Conservation (phyloP, 2,797 vertebrate species). For the Parauchenoglanis punctatus region DNA sequence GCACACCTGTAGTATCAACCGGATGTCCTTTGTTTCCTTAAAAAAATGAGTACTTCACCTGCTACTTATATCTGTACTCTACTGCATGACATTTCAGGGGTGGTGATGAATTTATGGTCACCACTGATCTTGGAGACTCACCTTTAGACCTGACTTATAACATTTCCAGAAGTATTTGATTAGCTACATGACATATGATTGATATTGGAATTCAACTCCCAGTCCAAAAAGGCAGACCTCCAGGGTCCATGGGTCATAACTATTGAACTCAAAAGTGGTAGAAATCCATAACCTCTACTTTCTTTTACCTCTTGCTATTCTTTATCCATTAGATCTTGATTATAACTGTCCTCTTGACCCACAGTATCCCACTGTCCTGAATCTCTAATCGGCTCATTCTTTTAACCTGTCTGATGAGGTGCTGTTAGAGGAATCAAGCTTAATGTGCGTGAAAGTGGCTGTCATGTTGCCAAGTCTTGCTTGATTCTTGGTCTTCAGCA, state of each 20-base stretch:
- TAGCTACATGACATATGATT: not conserved
- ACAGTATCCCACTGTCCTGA: conserved; percentile 6
- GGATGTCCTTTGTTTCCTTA: not conserved
- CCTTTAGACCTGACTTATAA: not conserved
- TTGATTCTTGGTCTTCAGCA: not conserved
- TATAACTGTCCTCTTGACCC: conserved; percentile 36
- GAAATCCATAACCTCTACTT: not conserved
- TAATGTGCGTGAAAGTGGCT: conserved; percentile 31
- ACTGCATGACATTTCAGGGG: not conserved
- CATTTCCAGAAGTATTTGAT: not conserved
- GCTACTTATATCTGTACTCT: not conserved
- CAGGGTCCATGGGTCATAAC: conserved; percentile 2
- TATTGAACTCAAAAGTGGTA: not conserved
- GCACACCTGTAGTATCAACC: not conserved
- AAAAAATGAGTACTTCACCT: not conserved
- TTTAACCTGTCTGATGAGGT: conserved; percentile 27
- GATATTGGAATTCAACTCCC: not conserved
- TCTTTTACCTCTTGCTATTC: not conserved
- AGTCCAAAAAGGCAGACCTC: not conserved
- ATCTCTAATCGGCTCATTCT: conserved; percentile 29
- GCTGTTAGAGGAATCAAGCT: conserved; percentile 10
- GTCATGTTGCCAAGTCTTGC: not conserved
- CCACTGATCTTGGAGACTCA: not conserved
- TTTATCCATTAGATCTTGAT: conserved; percentile 7
- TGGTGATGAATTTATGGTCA: not conserved